A percentile compares a stretch with the other conserved stretches of the same genome.
Evolutionary conservation across 2,797 vertebrate species (phyloP).

Genomic region (Thalassophryne amazonica): DNA sequence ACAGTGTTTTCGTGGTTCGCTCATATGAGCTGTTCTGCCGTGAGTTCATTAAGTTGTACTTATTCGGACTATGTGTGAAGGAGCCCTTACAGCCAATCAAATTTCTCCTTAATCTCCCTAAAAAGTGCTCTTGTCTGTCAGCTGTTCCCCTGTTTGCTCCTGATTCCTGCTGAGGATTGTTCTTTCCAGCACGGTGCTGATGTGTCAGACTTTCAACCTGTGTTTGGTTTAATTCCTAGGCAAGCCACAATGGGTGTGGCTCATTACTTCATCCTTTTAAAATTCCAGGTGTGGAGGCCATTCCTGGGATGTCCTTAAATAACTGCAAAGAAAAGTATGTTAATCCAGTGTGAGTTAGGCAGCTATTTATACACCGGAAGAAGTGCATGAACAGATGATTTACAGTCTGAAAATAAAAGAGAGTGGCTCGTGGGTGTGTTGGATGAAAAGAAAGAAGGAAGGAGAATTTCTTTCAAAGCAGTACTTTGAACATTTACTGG

Average conservation of each 20-base stretch:
- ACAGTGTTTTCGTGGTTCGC: no score
- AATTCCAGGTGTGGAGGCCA: conserved; percentile 37
- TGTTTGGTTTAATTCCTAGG: conserved; percentile 22
- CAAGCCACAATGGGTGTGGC: conserved; percentile 31
- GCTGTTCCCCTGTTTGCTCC: not conserved
- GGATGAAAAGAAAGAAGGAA: conserved; percentile 5
- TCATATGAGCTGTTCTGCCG: no score
- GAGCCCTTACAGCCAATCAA: no score
- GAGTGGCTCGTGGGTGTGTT: not conserved
- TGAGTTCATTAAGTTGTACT: no score
- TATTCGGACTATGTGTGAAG: no score
- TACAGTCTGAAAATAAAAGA: not conserved
- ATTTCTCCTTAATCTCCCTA: no score
- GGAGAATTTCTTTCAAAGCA: conserved; percentile 1
- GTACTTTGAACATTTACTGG: not conserved
- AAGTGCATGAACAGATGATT: not conserved
- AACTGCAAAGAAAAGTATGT: conserved; percentile 2
- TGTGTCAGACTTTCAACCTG: conserved; percentile 25
- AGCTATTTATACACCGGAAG: not conserved
- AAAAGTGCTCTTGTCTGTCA: not conserved
- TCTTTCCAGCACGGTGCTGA: not conserved
- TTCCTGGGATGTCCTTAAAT: conserved; percentile 14
- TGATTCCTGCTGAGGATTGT: not conserved
- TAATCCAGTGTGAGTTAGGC: not conserved
- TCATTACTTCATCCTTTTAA: conserved; percentile 21